These are phyloP conservation scores for Gopherus flavomarginatus DNA, from an alignment of 2,113 vertebrate genomes.

Conservation along the genomic window DNA sequence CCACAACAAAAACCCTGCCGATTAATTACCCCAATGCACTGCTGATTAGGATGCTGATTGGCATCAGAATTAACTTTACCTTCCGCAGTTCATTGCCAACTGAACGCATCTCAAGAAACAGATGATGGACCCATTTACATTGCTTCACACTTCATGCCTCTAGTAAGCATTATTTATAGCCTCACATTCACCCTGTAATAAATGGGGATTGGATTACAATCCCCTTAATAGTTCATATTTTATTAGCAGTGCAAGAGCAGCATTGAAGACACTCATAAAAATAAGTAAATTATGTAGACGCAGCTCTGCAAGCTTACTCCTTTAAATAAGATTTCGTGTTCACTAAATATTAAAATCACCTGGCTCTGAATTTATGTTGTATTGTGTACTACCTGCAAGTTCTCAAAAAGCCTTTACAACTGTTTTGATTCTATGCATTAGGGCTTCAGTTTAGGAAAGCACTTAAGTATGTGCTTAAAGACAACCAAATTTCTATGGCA, in stretches of 20 bases:
- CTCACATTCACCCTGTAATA: constrained; percentile 69
- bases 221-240: constrained; percentile 75
- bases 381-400: constrained; percentile 24
- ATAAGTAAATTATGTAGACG: constrained; percentile 71
- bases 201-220: constrained; percentile 71
- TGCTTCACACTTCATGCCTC: constrained; percentile 17
- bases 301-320: constrained; percentile 40
- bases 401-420: neutral
- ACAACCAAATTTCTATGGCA: neutral
- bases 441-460: neutral
- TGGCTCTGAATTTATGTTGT: constrained; percentile 35
- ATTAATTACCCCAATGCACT: neutral
- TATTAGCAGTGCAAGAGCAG: constrained; percentile 67
- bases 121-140: neutral
- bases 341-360: constrained; percentile 64
- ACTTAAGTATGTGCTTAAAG: neutral
- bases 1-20: neutral
- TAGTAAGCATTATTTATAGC: constrained; percentile 69
- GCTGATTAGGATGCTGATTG: neutral
- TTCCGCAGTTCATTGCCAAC: neutral
- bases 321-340: constrained; percentile 65
- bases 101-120: neutral
- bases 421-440: neutral
- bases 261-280: constrained; percentile 62
- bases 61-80: neutral